Base-by-base conservation (phyloP, 2,888 invertebrate genomes). In the Acronicta aceris region DNA sequence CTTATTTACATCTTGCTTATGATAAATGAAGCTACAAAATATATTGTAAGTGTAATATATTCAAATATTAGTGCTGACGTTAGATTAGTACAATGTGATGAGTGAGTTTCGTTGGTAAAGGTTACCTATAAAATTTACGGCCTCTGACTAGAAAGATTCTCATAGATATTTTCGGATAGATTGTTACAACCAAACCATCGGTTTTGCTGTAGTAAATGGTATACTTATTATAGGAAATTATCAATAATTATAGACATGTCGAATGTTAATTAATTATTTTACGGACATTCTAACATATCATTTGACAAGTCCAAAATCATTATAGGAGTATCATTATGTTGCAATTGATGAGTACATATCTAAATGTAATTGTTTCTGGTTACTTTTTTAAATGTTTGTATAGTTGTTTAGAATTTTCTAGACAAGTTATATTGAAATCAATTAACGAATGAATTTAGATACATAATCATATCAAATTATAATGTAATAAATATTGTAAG, bases 111-210 rank as follows among this genome's bases (percentile, higher is more conserved):
- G 54, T 71, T 59, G 70, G 73, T 69, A 57, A 77, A 59, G 15
- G 58, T 76, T 71, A 79, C 62, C 66, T 73, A 70, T 62, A 56
- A 80, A 81, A 83, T 79, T 79, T 85, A 85, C 79, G 86, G 86
- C 87, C 90, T 89, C 84, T 82, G 78, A 77, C 68, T 75, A 81
- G 71, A 76, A 85, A 87, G 81, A 79, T 81, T 83, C 82, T 63
- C 75, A 88, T 90, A 92, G 81, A 86, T 86, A 93, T 92, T 91
- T 92, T 92, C 90, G 86, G 89, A 92, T 92, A 92, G 91, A 89
- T 85, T 88, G 83, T 89, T 86, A 76, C 68, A 83, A 81, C 78
- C 71, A 82, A 74, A 81, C 75, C 81, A 81, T 79, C 74, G 73
- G 81, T 55, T 69, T 66, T 53, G 61, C 51, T 56, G 63, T 76